phyloP scores from a whole-genome alignment of 2,888 invertebrate species.

The Scotopteryx bipunctaria region DNA sequence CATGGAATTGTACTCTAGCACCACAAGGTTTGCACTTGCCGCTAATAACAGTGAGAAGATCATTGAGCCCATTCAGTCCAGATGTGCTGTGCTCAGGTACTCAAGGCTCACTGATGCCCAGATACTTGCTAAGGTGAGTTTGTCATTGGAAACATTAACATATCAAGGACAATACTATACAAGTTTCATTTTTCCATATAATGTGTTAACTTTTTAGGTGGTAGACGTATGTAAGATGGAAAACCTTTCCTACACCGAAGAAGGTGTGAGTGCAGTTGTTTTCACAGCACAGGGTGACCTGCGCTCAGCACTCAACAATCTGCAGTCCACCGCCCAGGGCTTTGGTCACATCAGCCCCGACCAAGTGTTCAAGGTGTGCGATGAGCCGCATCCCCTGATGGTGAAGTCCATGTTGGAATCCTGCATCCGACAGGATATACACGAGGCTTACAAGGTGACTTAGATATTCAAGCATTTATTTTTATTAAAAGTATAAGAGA shows the following conservation, averaged over 20 bases:
- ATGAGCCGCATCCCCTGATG: constrained; percentile 98
- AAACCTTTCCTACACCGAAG: constrained; percentile 90
- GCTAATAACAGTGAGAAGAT: constrained; percentile 99
- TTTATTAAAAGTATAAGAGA: too few relatives aligned
- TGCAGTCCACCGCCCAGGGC: constrained; percentile 93
- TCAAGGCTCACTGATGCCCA: constrained; percentile 95
- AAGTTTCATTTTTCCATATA: not conserved
- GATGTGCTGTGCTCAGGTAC: constrained; percentile 98
- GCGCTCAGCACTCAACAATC: constrained; percentile 98
- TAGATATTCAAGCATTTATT: too few relatives aligned
- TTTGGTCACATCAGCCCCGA: constrained; percentile 95
- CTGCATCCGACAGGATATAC: constrained; percentile 91
- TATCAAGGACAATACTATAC: too few relatives aligned
- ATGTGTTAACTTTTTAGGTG: constrained; percentile 51
- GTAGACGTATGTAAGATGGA: constrained; percentile 74
- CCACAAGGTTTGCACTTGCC: constrained; percentile 98
- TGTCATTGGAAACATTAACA: not conserved
- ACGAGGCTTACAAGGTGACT: constrained; percentile 89
- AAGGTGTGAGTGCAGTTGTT: constrained; percentile 97
- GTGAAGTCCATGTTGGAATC: constrained; percentile 95
- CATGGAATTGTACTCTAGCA: constrained; percentile 99
- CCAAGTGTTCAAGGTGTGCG: constrained; percentile 99
- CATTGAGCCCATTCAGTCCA: constrained; percentile 99
- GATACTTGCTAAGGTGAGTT: constrained; percentile 89
- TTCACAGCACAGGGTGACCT: constrained; percentile 99